Conservation (phyloP, 2,113 vertebrate species). For the Myotis yumanensis region DNA sequence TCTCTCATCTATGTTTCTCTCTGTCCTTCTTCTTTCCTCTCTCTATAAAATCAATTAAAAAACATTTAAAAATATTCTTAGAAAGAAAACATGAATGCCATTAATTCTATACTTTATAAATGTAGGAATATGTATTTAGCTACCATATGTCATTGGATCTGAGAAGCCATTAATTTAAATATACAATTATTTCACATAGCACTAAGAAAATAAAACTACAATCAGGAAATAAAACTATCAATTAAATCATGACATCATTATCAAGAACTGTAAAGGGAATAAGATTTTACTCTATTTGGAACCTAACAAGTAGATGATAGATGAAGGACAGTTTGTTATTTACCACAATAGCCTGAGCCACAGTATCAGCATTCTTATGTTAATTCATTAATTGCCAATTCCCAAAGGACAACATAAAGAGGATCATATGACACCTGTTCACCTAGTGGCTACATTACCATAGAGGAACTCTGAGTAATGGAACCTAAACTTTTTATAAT, state of each 20-base stretch:
- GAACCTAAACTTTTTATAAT: not conserved
- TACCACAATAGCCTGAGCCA: not conserved
- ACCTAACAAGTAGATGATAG: not conserved
- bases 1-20: no score
- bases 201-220: not conserved
- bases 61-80: not conserved
- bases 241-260: not conserved
- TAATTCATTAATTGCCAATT: not conserved
- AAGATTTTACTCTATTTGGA: not conserved
- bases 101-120: not conserved
- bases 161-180: not conserved
- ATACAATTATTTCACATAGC: not conserved
- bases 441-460: not conserved
- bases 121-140: not conserved
- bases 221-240: not conserved
- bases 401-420: not conserved
- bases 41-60: no score
- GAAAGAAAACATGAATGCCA: not conserved
- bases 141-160: not conserved
- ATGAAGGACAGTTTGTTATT: not conserved
- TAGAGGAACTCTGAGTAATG: not conserved
- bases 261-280: not conserved
- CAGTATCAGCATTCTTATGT: not conserved
- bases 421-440: not conserved
- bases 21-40: no score